Evolutionary conservation across 1,140 invertebrate species (phyloP).

Genomic region (Subanguina moxae): DNA sequence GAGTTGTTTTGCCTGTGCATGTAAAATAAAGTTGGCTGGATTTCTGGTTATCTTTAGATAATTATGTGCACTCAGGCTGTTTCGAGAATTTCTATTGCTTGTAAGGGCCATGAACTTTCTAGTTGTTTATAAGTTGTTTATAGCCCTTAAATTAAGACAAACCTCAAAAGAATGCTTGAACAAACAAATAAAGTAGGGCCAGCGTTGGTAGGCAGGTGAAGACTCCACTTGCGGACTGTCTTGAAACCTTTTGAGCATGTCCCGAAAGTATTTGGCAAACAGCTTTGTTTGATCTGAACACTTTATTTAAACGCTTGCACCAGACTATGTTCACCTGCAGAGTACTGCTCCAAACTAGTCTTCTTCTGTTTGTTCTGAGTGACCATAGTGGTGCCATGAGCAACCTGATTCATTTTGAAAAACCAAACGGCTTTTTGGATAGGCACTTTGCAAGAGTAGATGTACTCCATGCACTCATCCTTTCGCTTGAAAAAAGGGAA

Average conservation of each 20-base stretch:
- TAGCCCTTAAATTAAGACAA: conserved; percentile 6
- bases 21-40: too few species aligned
- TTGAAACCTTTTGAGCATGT: conserved; percentile 24
- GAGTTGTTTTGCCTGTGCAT: too few species aligned
- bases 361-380: conserved; percentile 23
- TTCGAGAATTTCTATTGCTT: too few species aligned
- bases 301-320: neutral
- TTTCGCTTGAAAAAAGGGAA: conserved; percentile 34
- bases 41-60: too few species aligned
- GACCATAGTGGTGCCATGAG: neutral
- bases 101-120: too few species aligned
- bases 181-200: conserved; percentile 43
- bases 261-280: conserved; percentile 35
- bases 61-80: too few species aligned
- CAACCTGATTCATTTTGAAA: conserved; percentile 46
- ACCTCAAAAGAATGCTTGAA: conserved; percentile 52
- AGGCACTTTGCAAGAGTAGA: conserved; percentile 41
- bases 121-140: neutral
- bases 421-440: conserved; percentile 46
- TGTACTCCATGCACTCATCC: conserved; percentile 40
- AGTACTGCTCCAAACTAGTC: conserved; percentile 9
- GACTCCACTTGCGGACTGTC: conserved; percentile 27
- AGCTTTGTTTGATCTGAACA: conserved; percentile 34
- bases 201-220: conserved; percentile 36
- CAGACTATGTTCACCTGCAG: conserved; percentile 7